A percentile compares a stretch with the other conserved stretches of the same genome.
Evolutionary conservation across 2,113 vertebrate species (phyloP).

Genomic region (Columba livia): DNA sequence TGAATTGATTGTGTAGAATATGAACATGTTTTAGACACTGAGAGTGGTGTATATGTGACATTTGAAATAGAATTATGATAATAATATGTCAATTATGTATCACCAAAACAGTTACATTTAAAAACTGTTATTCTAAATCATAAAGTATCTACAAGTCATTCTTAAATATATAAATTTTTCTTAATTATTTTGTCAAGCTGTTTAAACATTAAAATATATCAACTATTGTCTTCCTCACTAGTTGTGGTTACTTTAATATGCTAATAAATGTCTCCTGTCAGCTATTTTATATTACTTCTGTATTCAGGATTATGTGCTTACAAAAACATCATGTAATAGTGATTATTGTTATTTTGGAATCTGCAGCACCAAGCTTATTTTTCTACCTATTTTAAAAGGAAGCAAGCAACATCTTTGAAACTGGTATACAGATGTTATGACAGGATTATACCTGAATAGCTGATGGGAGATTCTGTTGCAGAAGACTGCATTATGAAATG

Average conservation of each 20-base stretch:
- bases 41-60: background rate
- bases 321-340: background rate
- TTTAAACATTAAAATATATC: background rate
- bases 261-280: background rate
- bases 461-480: background rate
- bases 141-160: background rate
- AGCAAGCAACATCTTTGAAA: background rate
- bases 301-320: background rate
- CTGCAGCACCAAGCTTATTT: background rate
- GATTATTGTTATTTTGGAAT: background rate
- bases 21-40: background rate
- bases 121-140: background rate
- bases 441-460: background rate
- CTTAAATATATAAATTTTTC: background rate
- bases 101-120: background rate
- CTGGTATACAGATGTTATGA: background rate
- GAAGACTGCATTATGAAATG: background rate
- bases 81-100: background rate
- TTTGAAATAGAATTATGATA: background rate
- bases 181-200: background rate
- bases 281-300: background rate
- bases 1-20: background rate
- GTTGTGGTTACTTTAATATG: background rate
- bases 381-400: background rate
- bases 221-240: background rate